Percentiles rank a stretch among this genome's conserved stretches.
Conservation (phyloP, 1,140 invertebrate genomes). For the Microplitis mediator region DNA sequence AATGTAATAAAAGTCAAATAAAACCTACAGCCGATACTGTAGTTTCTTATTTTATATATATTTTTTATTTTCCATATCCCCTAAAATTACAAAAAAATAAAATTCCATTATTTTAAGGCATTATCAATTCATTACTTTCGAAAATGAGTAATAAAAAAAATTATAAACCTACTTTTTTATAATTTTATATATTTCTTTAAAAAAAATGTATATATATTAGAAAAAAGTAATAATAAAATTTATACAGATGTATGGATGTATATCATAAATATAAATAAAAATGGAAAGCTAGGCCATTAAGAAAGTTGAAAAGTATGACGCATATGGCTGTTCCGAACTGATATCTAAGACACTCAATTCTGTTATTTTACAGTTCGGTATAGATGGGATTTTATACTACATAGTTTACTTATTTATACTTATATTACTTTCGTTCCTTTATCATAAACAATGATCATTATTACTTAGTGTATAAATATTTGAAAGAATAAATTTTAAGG, state of each 20-base stretch:
- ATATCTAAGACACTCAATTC: slow-evolving; percentile 20
- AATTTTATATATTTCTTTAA: neutral
- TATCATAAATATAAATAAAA: slow-evolving; percentile 29
- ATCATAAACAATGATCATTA: no score
- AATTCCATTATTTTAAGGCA: no score
- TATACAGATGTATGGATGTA: neutral
- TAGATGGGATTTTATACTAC: no score
- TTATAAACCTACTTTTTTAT: no score
- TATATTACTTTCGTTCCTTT: no score
- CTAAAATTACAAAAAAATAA: neutral
- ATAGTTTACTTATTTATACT: no score
- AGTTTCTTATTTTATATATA: neutral
- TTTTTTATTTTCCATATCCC: neutral
- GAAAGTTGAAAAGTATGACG: slow-evolving; percentile 30
- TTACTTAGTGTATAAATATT: no score
- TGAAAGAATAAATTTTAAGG: no score
- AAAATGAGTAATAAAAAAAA: no score
- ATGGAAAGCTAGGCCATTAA: slow-evolving; percentile 24
- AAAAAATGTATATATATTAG: neutral
- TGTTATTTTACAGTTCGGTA: no score
- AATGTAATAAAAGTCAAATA: slow-evolving; percentile 17
- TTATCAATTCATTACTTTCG: no score
- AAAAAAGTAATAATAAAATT: neutral
- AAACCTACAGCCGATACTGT: neutral
- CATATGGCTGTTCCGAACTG: slow-evolving; percentile 29